Base-by-base conservation (phyloP, 2,113 vertebrate genomes). In the Chaetops frenatus region DNA sequence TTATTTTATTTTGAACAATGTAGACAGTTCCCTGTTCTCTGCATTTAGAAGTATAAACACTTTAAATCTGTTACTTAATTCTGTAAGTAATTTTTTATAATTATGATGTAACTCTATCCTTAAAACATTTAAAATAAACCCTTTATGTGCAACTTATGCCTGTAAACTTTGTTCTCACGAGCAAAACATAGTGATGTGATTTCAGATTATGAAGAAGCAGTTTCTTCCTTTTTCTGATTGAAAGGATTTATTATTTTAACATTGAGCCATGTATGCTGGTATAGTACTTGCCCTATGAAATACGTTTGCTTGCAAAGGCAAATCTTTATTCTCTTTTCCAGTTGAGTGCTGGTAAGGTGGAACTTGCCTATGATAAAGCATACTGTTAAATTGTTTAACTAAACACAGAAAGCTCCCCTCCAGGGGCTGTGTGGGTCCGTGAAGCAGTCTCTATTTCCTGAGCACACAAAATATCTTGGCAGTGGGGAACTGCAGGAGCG, bases 71-170 rank as follows among this genome's bases (percentile, higher is more conserved):
- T 98, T 98, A 97, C 96, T 97, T 97, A 98, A 98, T 98, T 98
- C 98, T 99, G 98, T 98, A 98, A 98, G 98, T 99, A 98, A 98
- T 98, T 99, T 98, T 98, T 99, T 99, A 98, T 98, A 98, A 98
- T 98, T 98, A 98, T 98, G 98, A 98, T 98, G 98, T 99, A 98
- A 98, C 98, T 98, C 97, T 98, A 98, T 98, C 98, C 98, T 98
- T 98, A 98, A 98, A 98, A 98, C 98, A 98, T 98, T 98, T 98
- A 98, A 98, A 98, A 98, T 98, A 98, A 98, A 98, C 97, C 98
- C 97, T 98, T 98, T 98, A 98, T 98, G 98, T 98, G 98, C 98
- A 98, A 98, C 97, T 97, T 81, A 95, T 4, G 98, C 95, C 97
- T 98, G 97, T 96, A 98, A 96, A 97, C 82, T 98, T 97, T 98